Conservation (phyloP, 2,113 vertebrate genomes). For the Plecturocebus donacophilus region DNA sequence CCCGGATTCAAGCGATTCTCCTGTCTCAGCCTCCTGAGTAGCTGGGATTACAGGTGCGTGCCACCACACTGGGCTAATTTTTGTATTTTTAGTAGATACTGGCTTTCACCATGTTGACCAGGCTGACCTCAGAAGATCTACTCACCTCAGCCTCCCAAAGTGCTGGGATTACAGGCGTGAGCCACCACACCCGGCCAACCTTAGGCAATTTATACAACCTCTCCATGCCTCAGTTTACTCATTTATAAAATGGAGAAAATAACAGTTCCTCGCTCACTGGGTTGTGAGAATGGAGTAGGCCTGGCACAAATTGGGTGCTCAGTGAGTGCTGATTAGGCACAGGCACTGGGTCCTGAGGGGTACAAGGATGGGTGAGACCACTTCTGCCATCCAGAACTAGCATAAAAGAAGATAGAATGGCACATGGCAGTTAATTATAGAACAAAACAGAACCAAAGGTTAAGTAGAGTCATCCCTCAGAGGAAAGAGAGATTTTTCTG, state of each 20-base stretch:
- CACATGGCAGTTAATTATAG: background rate
- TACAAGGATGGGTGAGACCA: background rate
- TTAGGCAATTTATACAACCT: background rate
- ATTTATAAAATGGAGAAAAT: background rate
- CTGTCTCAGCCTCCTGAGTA: background rate
- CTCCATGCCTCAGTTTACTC: background rate
- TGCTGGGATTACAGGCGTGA: background rate
- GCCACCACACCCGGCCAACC: background rate
- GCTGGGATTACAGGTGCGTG: background rate
- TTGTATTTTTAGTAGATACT: background rate
- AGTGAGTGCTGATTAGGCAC: background rate
- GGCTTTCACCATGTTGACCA: background rate
- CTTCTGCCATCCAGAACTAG: background rate
- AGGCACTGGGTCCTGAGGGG: background rate
- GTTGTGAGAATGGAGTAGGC: background rate
- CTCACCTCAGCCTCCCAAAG: background rate
- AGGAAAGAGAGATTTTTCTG: background rate
- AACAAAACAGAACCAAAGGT: background rate
- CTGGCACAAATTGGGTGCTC: background rate
- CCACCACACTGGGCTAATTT: background rate
- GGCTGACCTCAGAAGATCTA: background rate
- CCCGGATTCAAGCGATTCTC: background rate
- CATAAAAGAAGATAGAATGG: too few species aligned
- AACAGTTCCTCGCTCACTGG: background rate
- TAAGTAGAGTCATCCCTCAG: background rate